Percentiles rank a stretch among this genome's conserved stretches.
These are phyloP conservation scores for Zaprionus vittiger DNA, from an alignment of 1,140 invertebrate genomes.

Conservation along the genomic window DNA sequence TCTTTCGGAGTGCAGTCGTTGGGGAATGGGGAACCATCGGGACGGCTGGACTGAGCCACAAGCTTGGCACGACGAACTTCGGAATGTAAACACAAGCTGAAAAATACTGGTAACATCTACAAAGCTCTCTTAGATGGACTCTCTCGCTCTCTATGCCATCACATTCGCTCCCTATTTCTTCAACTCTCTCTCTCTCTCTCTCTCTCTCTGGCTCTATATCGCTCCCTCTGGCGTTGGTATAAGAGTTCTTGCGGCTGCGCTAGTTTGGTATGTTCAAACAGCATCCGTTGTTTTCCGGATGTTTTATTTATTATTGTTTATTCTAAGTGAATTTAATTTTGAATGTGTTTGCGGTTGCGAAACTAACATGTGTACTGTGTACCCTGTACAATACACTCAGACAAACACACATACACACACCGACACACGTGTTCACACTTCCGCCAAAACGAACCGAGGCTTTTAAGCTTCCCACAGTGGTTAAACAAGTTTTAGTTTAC, in stretches of 20 bases:
- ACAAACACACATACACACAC: neutral
- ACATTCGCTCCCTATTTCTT: constrained; percentile 20
- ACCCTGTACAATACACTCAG: constrained; percentile 27
- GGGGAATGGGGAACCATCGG: neutral
- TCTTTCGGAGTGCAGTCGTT: constrained; percentile 2
- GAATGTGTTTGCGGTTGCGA: constrained; percentile 52
- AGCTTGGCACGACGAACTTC: neutral
- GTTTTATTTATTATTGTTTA: constrained; percentile 61
- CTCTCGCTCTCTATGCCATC: neutral
- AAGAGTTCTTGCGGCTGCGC: constrained; percentile 55
- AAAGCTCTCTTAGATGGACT: constrained; percentile 30
- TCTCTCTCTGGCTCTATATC: neutral
- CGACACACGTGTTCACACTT: neutral
- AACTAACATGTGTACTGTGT: constrained; percentile 6
- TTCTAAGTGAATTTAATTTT: constrained; percentile 55
- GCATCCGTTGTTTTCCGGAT: constrained; percentile 27
- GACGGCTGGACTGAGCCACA: neutral
- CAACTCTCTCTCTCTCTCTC: neutral
- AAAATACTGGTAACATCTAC: constrained; percentile 57
- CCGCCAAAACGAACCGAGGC: neutral
- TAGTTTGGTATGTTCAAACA: neutral
- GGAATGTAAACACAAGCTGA: constrained; percentile 64
- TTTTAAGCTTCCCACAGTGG: neutral
- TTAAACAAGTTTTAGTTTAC: constrained; percentile 2
- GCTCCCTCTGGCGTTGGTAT: constrained; percentile 40